phyloP scores from a whole-genome alignment of 2,888 invertebrate genomes.

The Stegana nigrithorax region DNA sequence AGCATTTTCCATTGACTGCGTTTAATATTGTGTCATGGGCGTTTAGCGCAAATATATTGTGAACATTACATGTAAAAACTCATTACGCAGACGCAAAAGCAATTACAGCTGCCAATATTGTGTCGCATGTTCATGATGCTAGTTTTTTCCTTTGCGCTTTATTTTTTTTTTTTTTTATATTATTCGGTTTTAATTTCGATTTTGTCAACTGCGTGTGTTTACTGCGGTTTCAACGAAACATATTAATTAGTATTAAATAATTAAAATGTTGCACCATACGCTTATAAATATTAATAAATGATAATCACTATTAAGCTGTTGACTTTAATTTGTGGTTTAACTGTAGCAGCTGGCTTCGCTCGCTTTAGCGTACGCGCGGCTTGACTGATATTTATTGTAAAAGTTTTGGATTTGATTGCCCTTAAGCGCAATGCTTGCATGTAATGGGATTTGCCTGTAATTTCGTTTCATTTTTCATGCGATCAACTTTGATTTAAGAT shows the following conservation, averaged over 20 bases:
- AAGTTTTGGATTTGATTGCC: too few relatives aligned
- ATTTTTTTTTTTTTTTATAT: conserved; percentile 8
- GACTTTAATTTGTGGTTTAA: conserved; percentile 5
- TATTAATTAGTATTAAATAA: conserved; percentile 61
- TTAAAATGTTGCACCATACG: conserved; percentile 47
- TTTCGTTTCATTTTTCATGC: too few relatives aligned
- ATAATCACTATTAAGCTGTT: conserved; percentile 11
- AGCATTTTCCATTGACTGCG: too few relatives aligned
- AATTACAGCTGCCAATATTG: conserved; percentile 32
- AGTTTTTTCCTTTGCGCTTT: neutral
- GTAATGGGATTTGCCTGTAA: too few relatives aligned
- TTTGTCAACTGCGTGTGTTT: too few relatives aligned
- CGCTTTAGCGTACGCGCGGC: too few relatives aligned
- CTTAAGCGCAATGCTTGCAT: too few relatives aligned
- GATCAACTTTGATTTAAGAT: too few relatives aligned
- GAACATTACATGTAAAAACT: conserved; percentile 57
- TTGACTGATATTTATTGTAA: too few relatives aligned
- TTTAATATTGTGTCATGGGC: conserved; percentile 53
- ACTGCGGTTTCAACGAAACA: conserved; percentile 57
- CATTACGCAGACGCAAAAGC: conserved; percentile 42
- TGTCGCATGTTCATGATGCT: too few relatives aligned
- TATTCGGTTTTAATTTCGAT: conserved; percentile 23
- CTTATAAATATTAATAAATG: conserved; percentile 14
- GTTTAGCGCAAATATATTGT: conserved; percentile 36
- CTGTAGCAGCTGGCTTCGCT: too few relatives aligned